Conservation (phyloP, 2,113 vertebrate genomes). For the Isurus oxyrinchus region DNA sequence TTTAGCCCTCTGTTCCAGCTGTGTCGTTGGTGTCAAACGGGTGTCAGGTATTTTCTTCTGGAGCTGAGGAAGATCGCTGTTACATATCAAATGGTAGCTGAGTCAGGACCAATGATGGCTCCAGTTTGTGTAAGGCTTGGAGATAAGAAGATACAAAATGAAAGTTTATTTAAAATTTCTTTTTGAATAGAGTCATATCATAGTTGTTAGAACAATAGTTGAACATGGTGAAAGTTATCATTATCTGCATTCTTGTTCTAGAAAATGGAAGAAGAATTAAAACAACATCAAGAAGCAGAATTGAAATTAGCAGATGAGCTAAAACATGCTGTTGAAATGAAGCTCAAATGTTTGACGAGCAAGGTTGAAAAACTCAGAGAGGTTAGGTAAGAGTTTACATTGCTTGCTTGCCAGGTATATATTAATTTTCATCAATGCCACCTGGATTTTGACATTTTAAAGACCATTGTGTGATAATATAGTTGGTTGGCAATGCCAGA, state of each 20-base stretch:
- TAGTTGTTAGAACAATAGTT: neutral
- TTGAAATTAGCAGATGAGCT: slow-evolving; percentile 47
- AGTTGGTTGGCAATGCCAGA: neutral
- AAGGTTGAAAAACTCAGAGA: slow-evolving; percentile 54
- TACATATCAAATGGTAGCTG: neutral
- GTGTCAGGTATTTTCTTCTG: neutral
- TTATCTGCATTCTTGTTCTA: slow-evolving; percentile 44
- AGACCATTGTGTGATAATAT: neutral
- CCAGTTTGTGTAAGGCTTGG: neutral
- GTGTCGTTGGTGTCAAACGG: neutral
- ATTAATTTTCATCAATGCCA: neutral
- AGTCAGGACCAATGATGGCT: neutral
- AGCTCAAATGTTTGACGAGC: slow-evolving; percentile 50
- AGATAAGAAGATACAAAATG: neutral
- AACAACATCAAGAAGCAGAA: slow-evolving; percentile 45
- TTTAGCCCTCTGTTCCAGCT: neutral
- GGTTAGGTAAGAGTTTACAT: slow-evolving; percentile 46
- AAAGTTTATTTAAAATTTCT: neutral
- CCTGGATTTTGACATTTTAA: neutral
- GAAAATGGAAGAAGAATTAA: slow-evolving; percentile 52
- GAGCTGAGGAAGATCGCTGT: neutral
- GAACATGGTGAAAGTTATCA: slow-evolving; percentile 21
- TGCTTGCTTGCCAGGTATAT: neutral
- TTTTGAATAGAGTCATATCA: neutral
- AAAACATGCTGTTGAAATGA: slow-evolving; percentile 45